phyloP scores from a whole-genome alignment of 2,113 vertebrate genomes.

The Sula dactylatra region DNA sequence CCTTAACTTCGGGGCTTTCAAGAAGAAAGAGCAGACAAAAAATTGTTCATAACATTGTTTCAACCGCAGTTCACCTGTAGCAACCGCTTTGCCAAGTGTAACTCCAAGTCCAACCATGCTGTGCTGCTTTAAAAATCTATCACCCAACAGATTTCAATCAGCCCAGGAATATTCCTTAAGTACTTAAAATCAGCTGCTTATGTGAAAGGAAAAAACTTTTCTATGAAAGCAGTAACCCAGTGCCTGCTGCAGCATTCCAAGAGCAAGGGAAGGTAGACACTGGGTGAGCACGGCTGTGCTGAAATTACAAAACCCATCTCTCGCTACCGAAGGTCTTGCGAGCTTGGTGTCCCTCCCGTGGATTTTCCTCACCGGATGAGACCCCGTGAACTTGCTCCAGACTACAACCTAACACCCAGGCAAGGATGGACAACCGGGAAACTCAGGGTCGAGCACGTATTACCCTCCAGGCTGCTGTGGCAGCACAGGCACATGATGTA shows the following conservation, averaged over 20 bases:
- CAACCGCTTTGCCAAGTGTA: background rate
- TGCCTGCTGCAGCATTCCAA: background rate
- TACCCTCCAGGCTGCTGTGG: background rate
- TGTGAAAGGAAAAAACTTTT: background rate
- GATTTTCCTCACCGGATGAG: background rate
- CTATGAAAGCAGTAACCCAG: background rate
- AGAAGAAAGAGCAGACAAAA: background rate
- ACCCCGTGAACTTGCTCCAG: background rate
- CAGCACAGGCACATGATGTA: background rate
- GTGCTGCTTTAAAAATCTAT: background rate
- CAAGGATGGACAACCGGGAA: background rate
- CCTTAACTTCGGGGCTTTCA: background rate
- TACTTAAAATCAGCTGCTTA: background rate
- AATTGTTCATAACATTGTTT: background rate
- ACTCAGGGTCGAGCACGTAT: accelerated
- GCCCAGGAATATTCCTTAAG: background rate
- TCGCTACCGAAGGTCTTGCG: background rate
- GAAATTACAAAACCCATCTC: background rate
- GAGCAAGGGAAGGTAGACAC: background rate
- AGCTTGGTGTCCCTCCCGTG: background rate
- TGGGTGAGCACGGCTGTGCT: background rate
- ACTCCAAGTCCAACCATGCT: background rate
- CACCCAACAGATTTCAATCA: background rate
- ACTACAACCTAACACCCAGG: background rate
- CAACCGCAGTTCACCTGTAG: background rate